These are phyloP conservation scores for Podarcis cretensis DNA, from an alignment of 2,113 vertebrate genomes.

Conservation along the genomic window DNA sequence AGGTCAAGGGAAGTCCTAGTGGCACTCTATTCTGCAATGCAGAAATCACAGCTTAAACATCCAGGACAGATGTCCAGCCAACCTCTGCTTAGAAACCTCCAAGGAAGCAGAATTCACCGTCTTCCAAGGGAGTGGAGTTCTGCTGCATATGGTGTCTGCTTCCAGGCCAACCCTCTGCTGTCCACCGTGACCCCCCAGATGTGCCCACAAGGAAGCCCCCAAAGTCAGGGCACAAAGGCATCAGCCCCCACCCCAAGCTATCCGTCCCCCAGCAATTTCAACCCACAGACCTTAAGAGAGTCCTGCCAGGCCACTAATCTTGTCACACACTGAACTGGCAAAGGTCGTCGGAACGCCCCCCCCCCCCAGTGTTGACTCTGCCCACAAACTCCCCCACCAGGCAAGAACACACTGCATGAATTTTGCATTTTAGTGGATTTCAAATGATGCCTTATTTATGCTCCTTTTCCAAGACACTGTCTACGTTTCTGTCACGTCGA, in stretches of 20 bases:
- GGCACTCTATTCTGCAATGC: too few relatives aligned
- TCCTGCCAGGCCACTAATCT: too few relatives aligned
- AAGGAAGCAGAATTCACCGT: too few relatives aligned
- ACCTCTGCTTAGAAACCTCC: too few relatives aligned
- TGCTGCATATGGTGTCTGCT: not conserved
- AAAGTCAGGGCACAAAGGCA: not conserved
- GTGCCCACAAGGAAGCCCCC: not conserved
- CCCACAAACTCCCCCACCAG: too few relatives aligned
- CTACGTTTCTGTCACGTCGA: not conserved
- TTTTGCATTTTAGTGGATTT: not conserved
- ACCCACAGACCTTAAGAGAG: too few relatives aligned
- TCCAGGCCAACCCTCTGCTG: not conserved
- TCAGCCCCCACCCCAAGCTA: too few relatives aligned
- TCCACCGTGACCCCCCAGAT: too few relatives aligned
- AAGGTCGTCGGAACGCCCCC: accelerated
- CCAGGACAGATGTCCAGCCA: too few relatives aligned
- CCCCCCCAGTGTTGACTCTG: too few relatives aligned
- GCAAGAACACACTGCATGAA: not conserved
- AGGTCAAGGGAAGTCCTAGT: too few relatives aligned
- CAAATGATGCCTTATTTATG: not conserved
- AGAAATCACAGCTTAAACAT: too few relatives aligned
- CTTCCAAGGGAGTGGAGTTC: not conserved
- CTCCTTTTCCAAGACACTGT: not conserved
- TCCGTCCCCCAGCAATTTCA: not conserved
- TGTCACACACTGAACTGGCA: not conserved